Base-by-base conservation (phyloP, 2,113 vertebrate species). In the Paralichthys olivaceus region DNA sequence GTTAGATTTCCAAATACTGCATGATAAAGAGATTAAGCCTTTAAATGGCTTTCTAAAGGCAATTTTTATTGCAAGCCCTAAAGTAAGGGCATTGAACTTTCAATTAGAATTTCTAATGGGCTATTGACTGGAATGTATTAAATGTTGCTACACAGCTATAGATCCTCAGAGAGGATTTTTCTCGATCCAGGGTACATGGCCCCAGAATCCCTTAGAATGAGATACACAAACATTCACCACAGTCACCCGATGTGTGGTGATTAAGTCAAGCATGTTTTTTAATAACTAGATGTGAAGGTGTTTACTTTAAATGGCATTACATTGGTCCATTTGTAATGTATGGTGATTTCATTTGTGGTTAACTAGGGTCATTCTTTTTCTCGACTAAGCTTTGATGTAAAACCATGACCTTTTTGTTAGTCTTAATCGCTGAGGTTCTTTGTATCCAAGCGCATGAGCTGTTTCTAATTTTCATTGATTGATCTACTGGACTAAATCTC, bases 31-130 rank as follows among this genome's bases (percentile, higher is more conserved):
- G 96, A 97, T 98, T 97, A 97, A 96, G 95, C 95, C 93, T 95
- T 95, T 96, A 96, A 97, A 98, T 96, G 95, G 95, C 95, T 96
- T 96, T 97, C 94, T 93, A 95, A 95, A 96, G 94, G 95, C 95
- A 95, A 95, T 96, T 95, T 96, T 95, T 94, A 95, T 94, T 96
- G 95, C 95, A 90, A 93, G 93, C 93, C 94, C 94, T 92, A 91
- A 93, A 93, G 93, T 94, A 90, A 87, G 93, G 94, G 90, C 96
- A 97, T 96, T 96, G 95, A 97, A 96, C 96, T 96, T 96, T 95
- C 95, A 96, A 96, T 96, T 97, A 97, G 96, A 97, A 97, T 97
- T 96, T 96, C 96, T 97, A 97, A 97, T 96, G 94, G 94, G 85
- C 95, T 97, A 97, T 97, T 96, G 96, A 97, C 95, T 96, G 94